Evolutionary conservation across 2,113 vertebrate genomes (phyloP), one percentile per base, ranked within the genome.

Genomic region (Anarrhichthys ocellatus): DNA sequence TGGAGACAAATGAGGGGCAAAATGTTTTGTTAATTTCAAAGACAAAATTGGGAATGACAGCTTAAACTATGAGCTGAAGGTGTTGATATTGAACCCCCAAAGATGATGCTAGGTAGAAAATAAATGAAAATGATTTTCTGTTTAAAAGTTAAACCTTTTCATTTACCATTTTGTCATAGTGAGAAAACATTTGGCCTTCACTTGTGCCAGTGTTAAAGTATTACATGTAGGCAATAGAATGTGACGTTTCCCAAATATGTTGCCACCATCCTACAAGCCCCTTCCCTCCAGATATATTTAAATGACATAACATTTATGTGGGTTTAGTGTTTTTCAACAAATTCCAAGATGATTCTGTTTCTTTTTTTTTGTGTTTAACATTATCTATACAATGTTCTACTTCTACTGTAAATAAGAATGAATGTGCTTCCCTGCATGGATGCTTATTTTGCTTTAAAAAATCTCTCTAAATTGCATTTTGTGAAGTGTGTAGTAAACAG

Each of bases 401-500:
- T 62, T 24, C 9, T 64, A 2, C 10, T 72, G 11, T 76, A 24
- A 50, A 58, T 66, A 50, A 40, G 0, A 61, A n/a, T 2, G 3
- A 24, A 36, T 22, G 20, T 36, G 27, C 15, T 36, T 46, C 48
- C 2, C 59, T 59, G 34, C 1, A 6, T 40, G 6, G 17, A 61
- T 59, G 15, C 50, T 22, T 67, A 5, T 61, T 20, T 59, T 65
- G 15, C 46, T 29, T 58, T 18, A 6, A 63, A 34, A 36, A 20
- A 32, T n/a, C 56, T 8, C 18, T 24, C 2, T 42, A 40, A 63
- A 58, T 56, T 65, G 18, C 22, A 40, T 64, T 71, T 66, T 50
- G 29, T 75, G 17, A 64, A 58, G 27, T 66, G 50, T 42, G 50
- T 15, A 59, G 4, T 52, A 17, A 75, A 58, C 76, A 84, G 58